phyloP scores from a whole-genome alignment of 2,113 vertebrate species.

The Xenus cinereus region DNA sequence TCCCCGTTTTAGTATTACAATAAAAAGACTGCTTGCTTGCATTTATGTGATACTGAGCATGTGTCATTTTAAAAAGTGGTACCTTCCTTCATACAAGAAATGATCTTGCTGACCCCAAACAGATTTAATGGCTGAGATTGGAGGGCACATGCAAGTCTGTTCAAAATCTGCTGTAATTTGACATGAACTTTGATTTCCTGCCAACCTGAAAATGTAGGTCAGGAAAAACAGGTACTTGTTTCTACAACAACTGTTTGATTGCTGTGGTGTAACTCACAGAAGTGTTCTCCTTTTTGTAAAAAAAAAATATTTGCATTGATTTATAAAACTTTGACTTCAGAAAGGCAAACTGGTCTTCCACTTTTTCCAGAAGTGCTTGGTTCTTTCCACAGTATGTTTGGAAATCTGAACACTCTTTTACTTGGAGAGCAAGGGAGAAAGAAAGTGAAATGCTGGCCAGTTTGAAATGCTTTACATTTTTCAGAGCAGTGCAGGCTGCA shows the following conservation, averaged over 20 bases:
- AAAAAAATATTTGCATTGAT: background rate
- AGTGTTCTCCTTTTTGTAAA: background rate
- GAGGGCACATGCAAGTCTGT: constrained; percentile 18
- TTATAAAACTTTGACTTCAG: background rate
- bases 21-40: background rate
- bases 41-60: rapidly evolving
- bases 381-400: background rate
- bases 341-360: background rate
- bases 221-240: constrained; percentile 58
- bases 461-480: background rate
- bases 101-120: background rate
- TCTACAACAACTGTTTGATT: background rate
- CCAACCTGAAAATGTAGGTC: constrained; percentile 33
- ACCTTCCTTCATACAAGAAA: background rate
- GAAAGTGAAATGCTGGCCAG: background rate
- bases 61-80: background rate
- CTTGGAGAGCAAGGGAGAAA: background rate
- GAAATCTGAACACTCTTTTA: background rate
- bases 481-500: background rate
- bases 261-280: background rate
- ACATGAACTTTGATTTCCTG: constrained; percentile 42
- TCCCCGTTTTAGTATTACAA: background rate
- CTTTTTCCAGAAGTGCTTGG: background rate
- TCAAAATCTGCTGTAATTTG: constrained; percentile 45
- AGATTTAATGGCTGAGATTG: background rate